Base-by-base conservation (phyloP, 2,888 invertebrate species). In the Dione juno region DNA sequence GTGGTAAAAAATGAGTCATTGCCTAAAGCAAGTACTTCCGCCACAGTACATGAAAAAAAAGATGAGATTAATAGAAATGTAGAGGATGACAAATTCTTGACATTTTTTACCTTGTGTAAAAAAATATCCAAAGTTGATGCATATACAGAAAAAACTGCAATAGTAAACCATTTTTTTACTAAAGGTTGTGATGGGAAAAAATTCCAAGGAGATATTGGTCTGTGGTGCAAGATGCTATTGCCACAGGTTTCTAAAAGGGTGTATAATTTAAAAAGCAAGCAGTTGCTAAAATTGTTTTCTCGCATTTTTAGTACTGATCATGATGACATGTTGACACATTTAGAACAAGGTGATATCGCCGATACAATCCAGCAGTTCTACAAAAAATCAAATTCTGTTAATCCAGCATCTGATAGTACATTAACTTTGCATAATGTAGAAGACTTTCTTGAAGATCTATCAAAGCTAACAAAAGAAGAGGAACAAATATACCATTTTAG, bases 251-350 rank as follows among this genome's bases (percentile, higher is more conserved):
- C 95, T 14, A 97, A 98, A 85, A 93, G 97, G 73, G 95, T 98
- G 43, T 99, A 98, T 84, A 98, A 99, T 91, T 90, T 99, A 63
- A 97, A 98, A 91, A 98, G 96, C 83, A 98, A 98, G 85, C 98
- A 98, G 82, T 92, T 99, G 67, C 93, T 98, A 0, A 98, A 99
- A 88, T 87, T 98, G 57, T 98, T 98, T 84, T 96, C 97, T 58
- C 95, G 95, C 88, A 95, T 98, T 72, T 96, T 98, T 77, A 88
- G 92, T 3, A 94, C 94, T 0, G 95, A 96, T 85, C 95, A 95
- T 73, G 95, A 96, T 77, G 96, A 96, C 58, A 98, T 99, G 98
- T 87, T 97, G 10, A 95, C 96, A 76, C 95, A 98, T 88, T 93
- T 98, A 77, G 97, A 98, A 82, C 95, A 97, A 83, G 98, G 98